Percentiles rank a stretch among this genome's conserved stretches.
Evolutionary conservation across 2,888 invertebrate species (phyloP).

Genomic region (Drosophila atripex): DNA sequence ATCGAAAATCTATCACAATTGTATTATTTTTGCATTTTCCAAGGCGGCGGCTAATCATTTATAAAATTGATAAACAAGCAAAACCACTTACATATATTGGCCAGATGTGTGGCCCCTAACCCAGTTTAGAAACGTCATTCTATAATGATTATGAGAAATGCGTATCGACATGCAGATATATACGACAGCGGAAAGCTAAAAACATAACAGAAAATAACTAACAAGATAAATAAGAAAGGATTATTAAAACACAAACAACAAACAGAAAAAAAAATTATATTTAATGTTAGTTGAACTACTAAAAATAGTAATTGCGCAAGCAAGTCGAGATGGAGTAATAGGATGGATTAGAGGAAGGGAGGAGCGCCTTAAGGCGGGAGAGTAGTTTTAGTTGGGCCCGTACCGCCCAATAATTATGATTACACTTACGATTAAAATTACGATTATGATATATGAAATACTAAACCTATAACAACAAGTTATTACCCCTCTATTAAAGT

Average conservation of each 20-base stretch:
- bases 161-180: constrained; percentile 27
- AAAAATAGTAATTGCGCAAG: constrained; percentile 48
- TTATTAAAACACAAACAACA: constrained; percentile 11
- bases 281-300: constrained; percentile 78
- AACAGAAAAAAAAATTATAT: constrained; percentile 58
- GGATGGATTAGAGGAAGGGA: constrained; percentile 36
- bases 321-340: constrained; percentile 31
- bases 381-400: constrained; percentile 66
- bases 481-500: constrained; percentile 76
- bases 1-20: constrained; percentile 48
- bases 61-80: constrained; percentile 10
- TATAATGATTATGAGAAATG: constrained; percentile 23
- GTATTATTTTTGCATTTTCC: constrained; percentile 76
- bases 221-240: constrained; percentile 35
- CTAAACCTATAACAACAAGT: constrained; percentile 57
- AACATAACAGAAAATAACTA: constrained; percentile 50
- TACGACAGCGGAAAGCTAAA: constrained; percentile 21
- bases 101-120: constrained; percentile 16
- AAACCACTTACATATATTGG: constrained; percentile 23
- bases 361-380: constrained; percentile 8
- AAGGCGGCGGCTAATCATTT: constrained; percentile 46
- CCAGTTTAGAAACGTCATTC: constrained; percentile 37
- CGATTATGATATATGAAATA: constrained; percentile 53
- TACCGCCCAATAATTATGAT: constrained; percentile 60
- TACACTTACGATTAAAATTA: constrained; percentile 57